Conservation (phyloP, 1,140 invertebrate genomes). For the Trichonephila clavipes region DNA sequence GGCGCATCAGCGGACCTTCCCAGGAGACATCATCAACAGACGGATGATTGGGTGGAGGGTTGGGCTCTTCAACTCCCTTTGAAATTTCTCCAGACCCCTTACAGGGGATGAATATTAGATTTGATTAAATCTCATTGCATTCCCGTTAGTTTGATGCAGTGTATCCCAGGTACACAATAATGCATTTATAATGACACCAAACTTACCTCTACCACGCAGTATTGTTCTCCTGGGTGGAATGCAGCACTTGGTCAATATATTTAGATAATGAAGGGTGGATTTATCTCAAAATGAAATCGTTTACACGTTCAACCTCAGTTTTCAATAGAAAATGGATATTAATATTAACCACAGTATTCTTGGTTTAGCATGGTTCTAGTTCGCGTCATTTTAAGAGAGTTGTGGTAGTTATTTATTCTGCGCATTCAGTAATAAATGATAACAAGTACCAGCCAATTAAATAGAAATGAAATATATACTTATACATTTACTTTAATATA, state of each 20-base stretch:
- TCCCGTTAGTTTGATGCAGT: not conserved
- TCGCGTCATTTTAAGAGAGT: no score
- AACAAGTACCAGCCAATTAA: no score
- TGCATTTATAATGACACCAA: constrained; percentile 35
- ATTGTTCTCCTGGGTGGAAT: not conserved
- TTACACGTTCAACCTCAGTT: not conserved
- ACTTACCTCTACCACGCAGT: not conserved
- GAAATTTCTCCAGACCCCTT: not conserved
- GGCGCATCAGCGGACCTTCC: not conserved
- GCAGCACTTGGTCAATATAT: not conserved
- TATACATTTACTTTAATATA: no score
- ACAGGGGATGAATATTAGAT: constrained; percentile 29
- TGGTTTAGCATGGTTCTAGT: no score
- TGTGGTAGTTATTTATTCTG: no score
- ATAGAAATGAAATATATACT: no score
- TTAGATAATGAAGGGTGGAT: not conserved
- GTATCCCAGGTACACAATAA: not conserved
- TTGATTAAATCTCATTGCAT: constrained; percentile 30
- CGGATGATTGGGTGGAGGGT: constrained; percentile 26
- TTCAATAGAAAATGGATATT: not conserved
- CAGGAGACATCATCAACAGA: constrained; percentile 36
- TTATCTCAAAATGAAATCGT: not conserved
- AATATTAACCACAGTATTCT: no score
- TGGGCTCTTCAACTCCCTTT: not conserved
- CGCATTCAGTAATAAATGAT: no score